Evolutionary conservation across 2,888 invertebrate genomes (phyloP).

Genomic region (Andricus curvator): DNA sequence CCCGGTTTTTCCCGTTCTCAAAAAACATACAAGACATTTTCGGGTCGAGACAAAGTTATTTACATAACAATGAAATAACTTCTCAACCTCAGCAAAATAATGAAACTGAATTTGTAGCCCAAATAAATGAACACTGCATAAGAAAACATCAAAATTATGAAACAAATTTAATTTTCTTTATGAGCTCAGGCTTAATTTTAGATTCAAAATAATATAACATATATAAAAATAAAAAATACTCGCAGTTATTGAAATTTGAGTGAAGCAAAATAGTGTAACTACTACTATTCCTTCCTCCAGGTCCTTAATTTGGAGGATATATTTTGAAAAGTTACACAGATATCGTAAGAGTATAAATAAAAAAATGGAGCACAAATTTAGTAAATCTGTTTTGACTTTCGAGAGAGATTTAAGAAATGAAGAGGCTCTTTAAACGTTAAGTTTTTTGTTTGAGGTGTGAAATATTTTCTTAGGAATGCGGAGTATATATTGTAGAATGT

Average conservation of each 20-base stretch:
- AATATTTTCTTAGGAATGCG: neutral
- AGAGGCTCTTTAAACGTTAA: neutral
- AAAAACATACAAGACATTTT: too few relatives aligned
- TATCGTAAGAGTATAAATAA: neutral
- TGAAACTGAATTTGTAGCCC: too few relatives aligned
- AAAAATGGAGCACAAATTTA: neutral
- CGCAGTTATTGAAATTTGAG: too few relatives aligned
- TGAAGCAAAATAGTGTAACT: too few relatives aligned
- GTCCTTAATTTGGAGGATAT: neutral
- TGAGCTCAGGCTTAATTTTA: too few relatives aligned
- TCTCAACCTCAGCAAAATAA: too few relatives aligned
- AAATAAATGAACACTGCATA: neutral
- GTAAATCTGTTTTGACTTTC: neutral
- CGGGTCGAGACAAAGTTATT: too few relatives aligned
- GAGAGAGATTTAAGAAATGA: neutral
- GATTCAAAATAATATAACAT: too few relatives aligned
- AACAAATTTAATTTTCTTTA: neutral
- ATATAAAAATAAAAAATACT: too few relatives aligned
- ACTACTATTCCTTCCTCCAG: too few relatives aligned
- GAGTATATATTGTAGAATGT: neutral
- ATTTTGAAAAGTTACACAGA: neutral
- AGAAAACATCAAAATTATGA: neutral
- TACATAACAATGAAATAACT: too few relatives aligned
- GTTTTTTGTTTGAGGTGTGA: neutral
- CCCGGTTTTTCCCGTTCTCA: too few relatives aligned